A percentile compares a stretch with the other conserved stretches of the same genome.
Evolutionary conservation across 2,888 invertebrate species (phyloP).

Genomic region (Oligia latruncula): DNA sequence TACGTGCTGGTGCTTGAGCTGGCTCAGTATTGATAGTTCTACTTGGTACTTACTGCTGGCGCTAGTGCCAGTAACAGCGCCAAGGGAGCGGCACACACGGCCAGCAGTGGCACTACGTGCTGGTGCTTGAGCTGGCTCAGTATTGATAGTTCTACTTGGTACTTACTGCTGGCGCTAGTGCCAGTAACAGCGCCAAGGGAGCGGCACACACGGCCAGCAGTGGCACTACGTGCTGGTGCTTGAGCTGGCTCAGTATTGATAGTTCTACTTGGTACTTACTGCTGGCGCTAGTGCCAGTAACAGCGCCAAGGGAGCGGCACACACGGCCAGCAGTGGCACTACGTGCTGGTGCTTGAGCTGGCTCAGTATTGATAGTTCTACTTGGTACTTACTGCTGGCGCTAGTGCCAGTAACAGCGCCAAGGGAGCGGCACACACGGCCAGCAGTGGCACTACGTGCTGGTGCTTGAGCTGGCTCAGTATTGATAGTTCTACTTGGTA

Average conservation of each 20-base stretch:
- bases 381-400: constrained; percentile 91
- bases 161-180: constrained; percentile 93
- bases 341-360: constrained; percentile 97
- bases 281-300: constrained; percentile 96
- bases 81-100: constrained; percentile 96
- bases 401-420: constrained; percentile 96
- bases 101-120: constrained; percentile 97
- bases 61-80: constrained; percentile 97
- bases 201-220: constrained; percentile 97
- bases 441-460: constrained; percentile 97
- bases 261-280: constrained; percentile 89
- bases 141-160: constrained; percentile 93
- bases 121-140: constrained; percentile 95
- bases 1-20: constrained; percentile 97
- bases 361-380: constrained; percentile 94
- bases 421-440: constrained; percentile 97
- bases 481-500: constrained; percentile 93
- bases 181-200: constrained; percentile 96
- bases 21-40: constrained; percentile 95
- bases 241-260: constrained; percentile 95
- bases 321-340: constrained; percentile 97
- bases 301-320: constrained; percentile 96
- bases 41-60: constrained; percentile 88
- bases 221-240: constrained; percentile 98
- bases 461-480: constrained; percentile 95